Conservation (phyloP, 2,113 vertebrate species). For the Calypte anna region DNA sequence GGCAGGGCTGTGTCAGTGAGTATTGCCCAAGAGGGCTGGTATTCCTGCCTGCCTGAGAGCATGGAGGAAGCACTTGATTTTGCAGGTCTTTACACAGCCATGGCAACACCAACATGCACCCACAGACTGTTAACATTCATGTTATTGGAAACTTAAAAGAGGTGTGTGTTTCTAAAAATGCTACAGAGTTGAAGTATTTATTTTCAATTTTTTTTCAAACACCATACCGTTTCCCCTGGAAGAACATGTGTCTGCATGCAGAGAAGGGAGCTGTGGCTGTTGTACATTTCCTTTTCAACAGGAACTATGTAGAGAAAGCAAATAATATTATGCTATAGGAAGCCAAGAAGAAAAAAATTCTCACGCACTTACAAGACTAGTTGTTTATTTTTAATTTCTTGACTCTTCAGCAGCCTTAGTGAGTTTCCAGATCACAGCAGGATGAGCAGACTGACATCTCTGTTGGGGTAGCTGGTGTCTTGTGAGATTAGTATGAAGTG, state of each 20-base stretch:
- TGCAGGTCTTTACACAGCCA: neutral
- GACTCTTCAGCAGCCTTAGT: neutral
- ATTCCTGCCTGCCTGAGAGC: accelerated
- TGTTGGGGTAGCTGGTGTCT: neutral
- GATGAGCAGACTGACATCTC: neutral
- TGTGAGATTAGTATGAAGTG: neutral
- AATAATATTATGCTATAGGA: too few relatives aligned
- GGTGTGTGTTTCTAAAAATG: neutral
- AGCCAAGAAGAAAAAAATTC: neutral
- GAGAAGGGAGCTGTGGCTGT: neutral
- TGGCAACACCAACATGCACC: neutral
- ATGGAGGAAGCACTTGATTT: accelerated
- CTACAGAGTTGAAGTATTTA: neutral
- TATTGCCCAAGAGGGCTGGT: neutral
- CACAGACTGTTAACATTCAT: accelerated
- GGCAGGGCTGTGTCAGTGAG: neutral
- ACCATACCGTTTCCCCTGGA: neutral
- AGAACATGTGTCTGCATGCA: neutral
- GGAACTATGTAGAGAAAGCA: neutral
- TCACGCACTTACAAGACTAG: neutral
- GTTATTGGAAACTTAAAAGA: neutral
- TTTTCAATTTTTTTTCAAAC: neutral
- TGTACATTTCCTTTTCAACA: neutral
- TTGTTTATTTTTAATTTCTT: neutral
- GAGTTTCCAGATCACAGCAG: neutral